Conservation (phyloP, 2,888 invertebrate species). For the Protodeltote pygarga region DNA sequence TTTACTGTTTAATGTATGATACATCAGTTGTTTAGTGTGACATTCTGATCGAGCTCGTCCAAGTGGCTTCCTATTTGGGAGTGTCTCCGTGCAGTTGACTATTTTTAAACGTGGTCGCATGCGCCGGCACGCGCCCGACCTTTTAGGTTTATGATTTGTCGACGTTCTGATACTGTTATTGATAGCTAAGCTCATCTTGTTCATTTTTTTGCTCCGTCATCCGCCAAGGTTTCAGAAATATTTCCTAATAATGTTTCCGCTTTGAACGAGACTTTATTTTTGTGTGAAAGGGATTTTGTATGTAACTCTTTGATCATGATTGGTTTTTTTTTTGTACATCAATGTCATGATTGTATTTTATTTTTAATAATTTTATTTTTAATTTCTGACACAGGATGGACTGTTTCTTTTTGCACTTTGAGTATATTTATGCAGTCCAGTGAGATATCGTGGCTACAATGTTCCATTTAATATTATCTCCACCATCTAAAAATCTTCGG, state of each 20-base stretch:
- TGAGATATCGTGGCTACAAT: background rate
- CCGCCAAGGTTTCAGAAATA: constrained; percentile 22
- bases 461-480: constrained; percentile 3
- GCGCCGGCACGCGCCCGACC: constrained; percentile 76
- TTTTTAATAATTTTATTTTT: too few relatives aligned
- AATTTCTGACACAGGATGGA: too few relatives aligned
- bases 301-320: constrained; percentile 33
- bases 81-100: constrained; percentile 71
- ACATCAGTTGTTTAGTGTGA: constrained; percentile 37
- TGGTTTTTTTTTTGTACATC: too few relatives aligned
- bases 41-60: constrained; percentile 59
- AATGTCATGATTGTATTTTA: too few relatives aligned
- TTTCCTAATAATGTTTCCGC: constrained; percentile 47
- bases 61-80: constrained; percentile 77
- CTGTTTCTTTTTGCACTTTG: too few relatives aligned
- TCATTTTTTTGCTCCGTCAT: constrained; percentile 42
- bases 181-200: constrained; percentile 55
- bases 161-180: constrained; percentile 64
- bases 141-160: constrained; percentile 75
- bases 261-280: constrained; percentile 37
- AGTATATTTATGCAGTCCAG: too few relatives aligned
- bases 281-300: constrained; percentile 15
- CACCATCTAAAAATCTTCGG: constrained; percentile 26
- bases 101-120: constrained; percentile 74
- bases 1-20: constrained; percentile 14